phyloP scores from a whole-genome alignment of 2,888 invertebrate genomes.

The Prenolepis imparis region DNA sequence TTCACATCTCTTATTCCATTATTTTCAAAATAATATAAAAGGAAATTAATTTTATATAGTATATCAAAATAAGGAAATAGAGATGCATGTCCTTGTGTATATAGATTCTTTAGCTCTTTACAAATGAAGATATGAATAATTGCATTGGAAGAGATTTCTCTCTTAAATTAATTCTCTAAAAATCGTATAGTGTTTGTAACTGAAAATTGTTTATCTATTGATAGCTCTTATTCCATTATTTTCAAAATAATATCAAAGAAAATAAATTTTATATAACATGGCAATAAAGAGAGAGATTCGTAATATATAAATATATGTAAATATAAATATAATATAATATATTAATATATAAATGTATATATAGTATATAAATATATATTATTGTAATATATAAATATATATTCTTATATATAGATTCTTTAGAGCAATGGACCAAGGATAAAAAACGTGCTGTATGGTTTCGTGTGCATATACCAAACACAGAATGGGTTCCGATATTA shows the following conservation, averaged over 20 bases:
- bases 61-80: too few species aligned
- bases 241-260: not conserved
- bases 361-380: too few species aligned
- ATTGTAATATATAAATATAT: conserved; percentile 19
- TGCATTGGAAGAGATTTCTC: not conserved
- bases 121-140: not conserved
- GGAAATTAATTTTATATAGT: too few species aligned
- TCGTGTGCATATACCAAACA: conserved; percentile 90
- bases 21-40: too few species aligned
- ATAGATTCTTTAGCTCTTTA: not conserved
- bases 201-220: not conserved
- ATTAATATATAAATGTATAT: too few species aligned
- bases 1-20: too few species aligned
- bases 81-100: too few species aligned
- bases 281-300: not conserved
- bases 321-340: too few species aligned
- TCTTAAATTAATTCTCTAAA: not conserved
- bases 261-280: not conserved
- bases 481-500: conserved; percentile 92
- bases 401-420: conserved; percentile 89
- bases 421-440: conserved; percentile 89
- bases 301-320: too few species aligned
- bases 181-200: not conserved
- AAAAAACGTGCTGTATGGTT: conserved; percentile 93
- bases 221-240: not conserved